These are phyloP conservation scores for Epizoanthus rinbou DNA, from an alignment of 92 coral and sea anemone species.

Conservation along the genomic window DNA sequence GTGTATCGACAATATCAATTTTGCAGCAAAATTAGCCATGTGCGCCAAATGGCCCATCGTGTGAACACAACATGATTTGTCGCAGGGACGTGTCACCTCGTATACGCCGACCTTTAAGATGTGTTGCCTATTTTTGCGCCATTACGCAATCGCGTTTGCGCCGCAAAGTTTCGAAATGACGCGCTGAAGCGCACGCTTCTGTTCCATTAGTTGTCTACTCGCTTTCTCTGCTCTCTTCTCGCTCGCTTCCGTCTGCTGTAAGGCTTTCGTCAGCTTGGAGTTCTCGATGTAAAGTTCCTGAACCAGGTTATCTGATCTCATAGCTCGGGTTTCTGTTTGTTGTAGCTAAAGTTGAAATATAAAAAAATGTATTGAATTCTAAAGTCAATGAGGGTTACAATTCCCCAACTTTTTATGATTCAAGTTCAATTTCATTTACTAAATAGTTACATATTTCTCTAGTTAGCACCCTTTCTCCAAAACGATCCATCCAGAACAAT, in stretches of 20 bases:
- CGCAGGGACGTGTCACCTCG: no score
- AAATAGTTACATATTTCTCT: no score
- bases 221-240: constrained; percentile 96
- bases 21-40: no score
- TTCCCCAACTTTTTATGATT: no score
- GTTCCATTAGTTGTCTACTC: constrained; percentile 90
- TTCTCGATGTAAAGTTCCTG: constrained; percentile 98
- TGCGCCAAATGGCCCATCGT: no score
- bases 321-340: constrained; percentile 76
- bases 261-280: constrained; percentile 86
- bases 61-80: no score
- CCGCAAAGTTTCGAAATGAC: constrained; percentile 98
- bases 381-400: background rate
- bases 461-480: no score
- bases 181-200: constrained; percentile 94
- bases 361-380: background rate
- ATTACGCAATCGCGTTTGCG: constrained; percentile 92
- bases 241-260: constrained; percentile 89
- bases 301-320: constrained; percentile 87
- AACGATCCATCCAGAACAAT: no score
- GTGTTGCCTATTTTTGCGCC: no score
- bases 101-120: no score
- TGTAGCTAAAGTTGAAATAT: constrained; percentile 69
- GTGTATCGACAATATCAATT: no score
- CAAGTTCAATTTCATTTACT: no score